Conservation (phyloP, 2,888 invertebrate genomes). For the Adineta ricciae region DNA sequence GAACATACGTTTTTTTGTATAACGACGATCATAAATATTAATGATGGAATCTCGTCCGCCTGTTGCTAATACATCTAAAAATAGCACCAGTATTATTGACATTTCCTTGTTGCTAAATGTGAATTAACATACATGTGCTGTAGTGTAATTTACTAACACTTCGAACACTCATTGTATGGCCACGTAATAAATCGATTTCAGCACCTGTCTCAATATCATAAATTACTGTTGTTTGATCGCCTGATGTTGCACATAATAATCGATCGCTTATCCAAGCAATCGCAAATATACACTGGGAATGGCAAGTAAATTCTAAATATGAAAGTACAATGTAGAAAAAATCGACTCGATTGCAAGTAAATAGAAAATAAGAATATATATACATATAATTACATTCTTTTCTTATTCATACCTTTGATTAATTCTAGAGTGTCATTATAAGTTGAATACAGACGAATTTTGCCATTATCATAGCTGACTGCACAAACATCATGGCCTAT, state of each 20-base stretch:
- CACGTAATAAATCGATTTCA: slow-evolving; percentile 10
- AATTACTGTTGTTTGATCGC: not conserved
- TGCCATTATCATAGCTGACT: slow-evolving; percentile 19
- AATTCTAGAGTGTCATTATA: not conserved
- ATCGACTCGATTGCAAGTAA: too few species aligned
- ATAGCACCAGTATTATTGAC: too few species aligned
- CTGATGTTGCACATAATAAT: slow-evolving; percentile 3
- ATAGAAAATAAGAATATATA: too few species aligned
- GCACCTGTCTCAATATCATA: slow-evolving; percentile 13
- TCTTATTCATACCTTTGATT: not conserved
- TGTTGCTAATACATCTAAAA: not conserved
- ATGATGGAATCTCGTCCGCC: not conserved
- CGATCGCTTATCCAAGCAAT: slow-evolving; percentile 14
- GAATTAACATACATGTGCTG: not conserved
- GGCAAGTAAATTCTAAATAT: not conserved
- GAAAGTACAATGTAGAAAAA: not conserved
- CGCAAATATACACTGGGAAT: slow-evolving; percentile 18
- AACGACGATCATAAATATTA: slow-evolving; percentile 20
- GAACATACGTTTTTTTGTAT: slow-evolving; percentile 3
- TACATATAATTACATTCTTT: too few species aligned
- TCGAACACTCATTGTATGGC: slow-evolving; percentile 13
- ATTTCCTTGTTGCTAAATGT: not conserved
- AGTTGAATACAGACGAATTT: not conserved
- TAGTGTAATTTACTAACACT: not conserved
- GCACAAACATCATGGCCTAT: not conserved